A percentile compares a stretch with the other conserved stretches of the same genome.
phyloP scores from a whole-genome alignment of 2,113 vertebrate species.

The Scopus umbretta region DNA sequence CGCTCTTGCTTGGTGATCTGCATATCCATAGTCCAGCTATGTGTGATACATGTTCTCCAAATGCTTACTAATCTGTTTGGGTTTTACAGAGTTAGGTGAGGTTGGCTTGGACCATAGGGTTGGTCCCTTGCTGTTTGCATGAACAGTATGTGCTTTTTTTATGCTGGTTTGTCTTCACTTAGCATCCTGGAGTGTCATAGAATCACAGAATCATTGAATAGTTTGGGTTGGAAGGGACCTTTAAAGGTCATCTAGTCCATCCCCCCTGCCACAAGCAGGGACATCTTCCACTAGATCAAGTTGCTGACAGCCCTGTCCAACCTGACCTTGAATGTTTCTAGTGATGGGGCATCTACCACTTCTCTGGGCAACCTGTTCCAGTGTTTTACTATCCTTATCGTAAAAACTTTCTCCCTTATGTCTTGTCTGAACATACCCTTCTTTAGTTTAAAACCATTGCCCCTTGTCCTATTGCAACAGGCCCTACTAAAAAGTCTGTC shows the following conservation, averaged over 20 bases:
- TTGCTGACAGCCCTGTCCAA: fast-evolving
- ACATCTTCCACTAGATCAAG: not conserved
- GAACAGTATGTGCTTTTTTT: not conserved
- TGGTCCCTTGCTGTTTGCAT: not conserved
- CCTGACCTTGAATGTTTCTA: not conserved
- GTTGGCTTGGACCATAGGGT: not conserved
- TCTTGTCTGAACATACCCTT: not conserved
- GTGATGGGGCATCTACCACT: not conserved
- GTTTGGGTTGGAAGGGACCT: not conserved
- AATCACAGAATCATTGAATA: not conserved
- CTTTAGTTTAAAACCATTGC: not conserved
- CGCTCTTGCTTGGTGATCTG: not conserved
- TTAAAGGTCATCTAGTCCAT: not conserved
- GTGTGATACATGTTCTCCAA: not conserved
- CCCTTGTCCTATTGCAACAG: fast-evolving
- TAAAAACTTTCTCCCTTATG: not conserved
- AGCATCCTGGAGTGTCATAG: not conserved
- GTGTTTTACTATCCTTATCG: not conserved
- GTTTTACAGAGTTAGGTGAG: not conserved
- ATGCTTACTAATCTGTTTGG: not conserved
- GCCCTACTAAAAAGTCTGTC: not conserved
- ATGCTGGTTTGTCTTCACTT: not conserved
- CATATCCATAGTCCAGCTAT: not conserved
- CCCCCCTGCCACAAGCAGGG: not conserved
- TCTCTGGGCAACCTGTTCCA: not conserved